Conservation (phyloP, 1,140 invertebrate genomes). For the Hormaphis cornu region DNA sequence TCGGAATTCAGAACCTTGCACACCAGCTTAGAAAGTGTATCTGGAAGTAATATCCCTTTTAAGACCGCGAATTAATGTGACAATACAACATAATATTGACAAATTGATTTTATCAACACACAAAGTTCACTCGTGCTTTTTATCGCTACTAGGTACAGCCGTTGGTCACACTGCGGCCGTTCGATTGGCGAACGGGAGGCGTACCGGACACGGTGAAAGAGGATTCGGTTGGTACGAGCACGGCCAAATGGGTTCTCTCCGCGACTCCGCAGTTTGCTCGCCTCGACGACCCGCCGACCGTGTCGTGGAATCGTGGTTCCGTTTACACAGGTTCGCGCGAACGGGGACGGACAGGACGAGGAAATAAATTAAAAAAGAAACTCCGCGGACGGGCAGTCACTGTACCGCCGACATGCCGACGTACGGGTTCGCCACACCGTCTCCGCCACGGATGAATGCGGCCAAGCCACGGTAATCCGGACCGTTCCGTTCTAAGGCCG, state of each 20-base stretch:
- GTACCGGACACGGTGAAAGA: not conserved
- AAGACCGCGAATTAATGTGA: too few relatives aligned
- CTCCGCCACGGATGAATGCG: too few relatives aligned
- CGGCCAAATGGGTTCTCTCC: constrained; percentile 23
- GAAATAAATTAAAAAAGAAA: not conserved
- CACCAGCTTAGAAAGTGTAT: too few relatives aligned
- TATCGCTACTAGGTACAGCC: too few relatives aligned
- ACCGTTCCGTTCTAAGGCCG: not conserved
- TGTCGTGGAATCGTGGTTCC: constrained; percentile 31
- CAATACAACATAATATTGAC: too few relatives aligned
- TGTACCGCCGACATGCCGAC: too few relatives aligned
- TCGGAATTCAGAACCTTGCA: too few relatives aligned
- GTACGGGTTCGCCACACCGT: not conserved
- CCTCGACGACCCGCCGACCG: constrained; percentile 15
- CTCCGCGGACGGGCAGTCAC: not conserved
- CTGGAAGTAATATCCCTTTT: too few relatives aligned
- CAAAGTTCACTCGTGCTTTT: too few relatives aligned
- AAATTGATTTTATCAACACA: too few relatives aligned
- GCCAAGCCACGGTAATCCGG: not conserved
- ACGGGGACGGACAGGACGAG: not conserved
- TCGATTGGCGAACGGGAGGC: not conserved
- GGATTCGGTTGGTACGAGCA: constrained; percentile 23
- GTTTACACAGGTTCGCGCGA: constrained; percentile 4
- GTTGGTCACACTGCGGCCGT: not conserved
- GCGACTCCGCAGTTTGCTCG: too few relatives aligned